phyloP scores from a whole-genome alignment of 2,797 vertebrate species.

The Brachymystax lenok region DNA sequence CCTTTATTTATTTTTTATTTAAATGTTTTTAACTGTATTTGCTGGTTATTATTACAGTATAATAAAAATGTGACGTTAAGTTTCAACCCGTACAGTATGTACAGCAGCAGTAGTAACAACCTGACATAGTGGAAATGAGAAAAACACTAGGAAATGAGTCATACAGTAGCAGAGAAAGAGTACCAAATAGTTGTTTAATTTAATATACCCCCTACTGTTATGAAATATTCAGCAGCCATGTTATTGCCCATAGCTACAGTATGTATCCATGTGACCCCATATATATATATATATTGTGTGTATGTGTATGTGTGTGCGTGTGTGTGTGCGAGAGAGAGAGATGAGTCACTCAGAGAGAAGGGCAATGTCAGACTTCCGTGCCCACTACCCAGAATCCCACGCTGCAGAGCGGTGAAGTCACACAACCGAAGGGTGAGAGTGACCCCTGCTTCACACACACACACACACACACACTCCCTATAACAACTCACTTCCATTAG shows the following conservation, averaged over 20 bases:
- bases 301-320: neutral
- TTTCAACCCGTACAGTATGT: too few relatives aligned
- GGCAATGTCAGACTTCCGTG: constrained; percentile 47
- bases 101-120: too few relatives aligned
- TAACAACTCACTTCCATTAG: neutral
- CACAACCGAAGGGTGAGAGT: constrained; percentile 41
- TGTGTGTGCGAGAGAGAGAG: constrained; percentile 2
- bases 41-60: too few relatives aligned
- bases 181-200: too few relatives aligned
- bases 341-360: constrained; percentile 64
- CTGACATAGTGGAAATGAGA: too few relatives aligned
- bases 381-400: constrained; percentile 66
- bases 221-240: constrained; percentile 56
- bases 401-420: constrained; percentile 57
- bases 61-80: too few relatives aligned
- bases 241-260: constrained; percentile 44
- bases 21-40: too few relatives aligned
- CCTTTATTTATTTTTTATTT: too few relatives aligned
- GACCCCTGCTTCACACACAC: constrained; percentile 47
- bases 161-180: too few relatives aligned
- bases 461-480: constrained; percentile 11
- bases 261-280: neutral
- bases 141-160: too few relatives aligned
- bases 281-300: neutral
- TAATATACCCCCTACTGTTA: constrained; percentile 15